These are phyloP conservation scores for Diplodus puntazzo DNA, from an alignment of 2,797 vertebrate species.

Conservation along the genomic window DNA sequence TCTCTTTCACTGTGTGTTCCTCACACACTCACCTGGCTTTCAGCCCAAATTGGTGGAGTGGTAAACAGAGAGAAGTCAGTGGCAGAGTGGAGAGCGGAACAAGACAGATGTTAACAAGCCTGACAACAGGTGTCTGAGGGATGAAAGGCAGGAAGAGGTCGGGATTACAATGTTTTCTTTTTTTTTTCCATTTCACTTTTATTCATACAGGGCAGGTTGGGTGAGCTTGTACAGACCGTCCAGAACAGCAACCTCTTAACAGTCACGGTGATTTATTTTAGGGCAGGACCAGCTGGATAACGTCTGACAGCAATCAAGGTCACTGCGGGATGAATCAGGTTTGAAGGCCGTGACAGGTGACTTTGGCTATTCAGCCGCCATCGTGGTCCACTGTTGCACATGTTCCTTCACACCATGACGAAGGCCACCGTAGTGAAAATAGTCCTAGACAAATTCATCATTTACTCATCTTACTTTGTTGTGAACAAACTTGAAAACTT, in stretches of 20 bases:
- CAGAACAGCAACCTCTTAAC: neutral
- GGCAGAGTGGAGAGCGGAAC: conserved; percentile 21
- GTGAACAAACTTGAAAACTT: neutral
- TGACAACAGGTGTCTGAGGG: conserved; percentile 27
- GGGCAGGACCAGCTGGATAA: neutral
- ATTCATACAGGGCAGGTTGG: neutral
- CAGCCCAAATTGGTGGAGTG: conserved; percentile 16
- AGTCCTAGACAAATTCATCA: neutral
- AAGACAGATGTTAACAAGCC: conserved; percentile 55
- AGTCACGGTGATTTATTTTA: neutral
- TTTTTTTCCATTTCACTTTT: conserved; percentile 24
- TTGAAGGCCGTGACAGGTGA: neutral
- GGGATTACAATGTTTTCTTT: conserved; percentile 6
- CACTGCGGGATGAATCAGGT: neutral
- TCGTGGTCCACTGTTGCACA: neutral
- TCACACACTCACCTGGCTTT: conserved; percentile 1
- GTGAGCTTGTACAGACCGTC: neutral
- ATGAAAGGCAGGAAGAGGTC: conserved; percentile 5
- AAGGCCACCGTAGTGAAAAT: neutral
- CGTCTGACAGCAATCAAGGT: neutral
- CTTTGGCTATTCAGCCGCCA: neutral
- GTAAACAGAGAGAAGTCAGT: conserved; percentile 24
- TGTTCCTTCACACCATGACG: neutral
- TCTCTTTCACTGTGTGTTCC: conserved; percentile 4
- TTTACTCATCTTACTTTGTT: neutral